Conservation (phyloP, 2,797 vertebrate species). For the Florisuga fusca region DNA sequence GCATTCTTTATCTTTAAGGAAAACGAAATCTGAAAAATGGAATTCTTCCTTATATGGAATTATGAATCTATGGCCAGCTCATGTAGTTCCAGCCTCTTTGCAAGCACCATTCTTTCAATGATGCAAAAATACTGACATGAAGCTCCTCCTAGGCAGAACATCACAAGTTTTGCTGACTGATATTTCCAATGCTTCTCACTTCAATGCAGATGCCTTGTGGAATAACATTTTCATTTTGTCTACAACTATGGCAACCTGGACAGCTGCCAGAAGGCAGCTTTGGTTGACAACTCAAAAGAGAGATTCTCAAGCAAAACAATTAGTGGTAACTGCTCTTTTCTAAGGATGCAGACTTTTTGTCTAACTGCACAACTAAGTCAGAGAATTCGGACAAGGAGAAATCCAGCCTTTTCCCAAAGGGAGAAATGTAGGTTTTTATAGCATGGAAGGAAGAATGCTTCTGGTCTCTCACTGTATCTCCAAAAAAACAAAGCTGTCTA, state of each 20-base stretch:
- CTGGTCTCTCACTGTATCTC: slow-evolving; percentile 13
- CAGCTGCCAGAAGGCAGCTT: slow-evolving; percentile 64
- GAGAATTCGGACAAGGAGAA: slow-evolving; percentile 49
- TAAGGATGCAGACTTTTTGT: slow-evolving; percentile 62
- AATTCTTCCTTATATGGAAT: slow-evolving; percentile 56
- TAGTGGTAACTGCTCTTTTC: slow-evolving; percentile 56
- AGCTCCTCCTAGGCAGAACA: slow-evolving; percentile 21
- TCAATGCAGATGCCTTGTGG: slow-evolving; percentile 32
- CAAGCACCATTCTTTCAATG: background rate
- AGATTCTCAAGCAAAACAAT: slow-evolving; percentile 70
- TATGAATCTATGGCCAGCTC: background rate
- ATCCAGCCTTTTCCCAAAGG: slow-evolving; percentile 42
- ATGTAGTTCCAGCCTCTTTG: background rate
- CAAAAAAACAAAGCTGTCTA: slow-evolving; percentile 37
- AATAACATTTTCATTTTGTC: slow-evolving; percentile 63
- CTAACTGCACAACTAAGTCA: slow-evolving; percentile 36
- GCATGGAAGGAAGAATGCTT: slow-evolving; percentile 23
- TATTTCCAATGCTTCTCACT: slow-evolving; percentile 32
- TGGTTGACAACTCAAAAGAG: slow-evolving; percentile 51
- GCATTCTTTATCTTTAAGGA: background rate
- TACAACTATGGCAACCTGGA: slow-evolving; percentile 66
- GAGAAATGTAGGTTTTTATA: slow-evolving; percentile 67
- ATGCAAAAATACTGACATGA: background rate
- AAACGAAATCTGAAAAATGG: background rate
- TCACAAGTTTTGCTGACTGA: slow-evolving; percentile 53